Evolutionary conservation across 1,140 invertebrate species (phyloP), one percentile per base, ranked within the genome.

Genomic region (Paraescarpia echinospica): DNA sequence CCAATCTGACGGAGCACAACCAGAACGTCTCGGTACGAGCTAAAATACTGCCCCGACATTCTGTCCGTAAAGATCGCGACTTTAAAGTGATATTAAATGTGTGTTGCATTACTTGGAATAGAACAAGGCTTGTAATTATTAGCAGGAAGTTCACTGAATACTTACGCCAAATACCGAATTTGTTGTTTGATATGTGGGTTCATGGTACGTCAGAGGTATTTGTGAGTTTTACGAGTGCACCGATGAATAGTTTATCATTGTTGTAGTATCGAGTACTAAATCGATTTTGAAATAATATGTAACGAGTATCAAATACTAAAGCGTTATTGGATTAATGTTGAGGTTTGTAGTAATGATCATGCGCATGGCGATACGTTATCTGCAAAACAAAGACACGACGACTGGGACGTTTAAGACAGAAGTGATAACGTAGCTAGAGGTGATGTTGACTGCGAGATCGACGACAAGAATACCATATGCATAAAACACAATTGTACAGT

Each of bases 1-100:
- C 93, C 77, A 93, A 93, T 35, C 34, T 93, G 12, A 93, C 93
- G 22, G 93, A 93, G 33, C 89, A 93, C 91, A 93, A 93, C 41
- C 34, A 35, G 14, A 33, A 92, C 22, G 34, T 88, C 27, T 59
- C 91, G 90, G 93, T 93, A 33, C 89, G 93, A 35, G 22, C 33
- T 35, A 1, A 34, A 91, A 41, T 18, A 91, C 48, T 33, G 6
- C 4, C 4, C 33, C 48, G 6, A 33, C 34, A n/a, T 91, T 35
- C 1, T 51, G 12, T 9, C n/a, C 18, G 34, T 35, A 9, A 9
- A 12, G 34, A 14, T 91, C 5, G 12, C 22, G 18, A 27, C 41
- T 91, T 33, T 14, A 89, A 89, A 33, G 89, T n/a, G n/a, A n/a
- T n/a, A n/a, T n/a, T n/a, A n/a, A n/a, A n/a, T n/a, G n/a, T n/a